Conservation (phyloP, 2,797 vertebrate species). For the Nasua narica region DNA sequence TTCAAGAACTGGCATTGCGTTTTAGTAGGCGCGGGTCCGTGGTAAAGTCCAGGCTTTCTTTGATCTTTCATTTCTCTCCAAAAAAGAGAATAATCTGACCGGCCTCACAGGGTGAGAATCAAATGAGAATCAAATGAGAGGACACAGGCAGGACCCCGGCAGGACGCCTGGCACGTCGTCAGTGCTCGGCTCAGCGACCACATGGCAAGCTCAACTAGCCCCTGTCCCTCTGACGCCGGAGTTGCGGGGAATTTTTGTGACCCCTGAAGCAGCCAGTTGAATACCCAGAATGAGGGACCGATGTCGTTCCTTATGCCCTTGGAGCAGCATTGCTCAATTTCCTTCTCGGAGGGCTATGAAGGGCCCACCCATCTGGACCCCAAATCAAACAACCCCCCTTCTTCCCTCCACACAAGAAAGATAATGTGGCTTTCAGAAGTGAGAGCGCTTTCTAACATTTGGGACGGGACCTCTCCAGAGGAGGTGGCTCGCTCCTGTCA, state of each 20-base stretch:
- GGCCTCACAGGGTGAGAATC: not conserved
- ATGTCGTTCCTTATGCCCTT: too few relatives aligned
- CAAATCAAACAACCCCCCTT: not conserved
- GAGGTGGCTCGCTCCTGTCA: not conserved
- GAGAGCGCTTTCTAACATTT: not conserved
- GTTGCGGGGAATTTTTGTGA: not conserved
- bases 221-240: not conserved
- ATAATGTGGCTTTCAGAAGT: not conserved
- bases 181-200: not conserved
- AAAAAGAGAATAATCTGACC: not conserved
- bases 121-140: not conserved
- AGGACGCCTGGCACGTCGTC: not conserved
- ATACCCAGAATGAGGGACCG: not conserved
- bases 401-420: too few relatives aligned
- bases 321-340: not conserved
- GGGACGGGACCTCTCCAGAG: not conserved
- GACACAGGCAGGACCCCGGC: accelerated
- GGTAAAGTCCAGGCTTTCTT: not conserved
- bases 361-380: not conserved
- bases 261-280: not conserved
- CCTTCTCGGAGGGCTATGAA: not conserved
- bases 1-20: not conserved
- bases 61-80: not conserved
- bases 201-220: not conserved
- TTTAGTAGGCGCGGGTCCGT: not conserved